These are phyloP conservation scores for Agrypnia vestita DNA, from an alignment of 1,140 invertebrate species.

Conservation along the genomic window DNA sequence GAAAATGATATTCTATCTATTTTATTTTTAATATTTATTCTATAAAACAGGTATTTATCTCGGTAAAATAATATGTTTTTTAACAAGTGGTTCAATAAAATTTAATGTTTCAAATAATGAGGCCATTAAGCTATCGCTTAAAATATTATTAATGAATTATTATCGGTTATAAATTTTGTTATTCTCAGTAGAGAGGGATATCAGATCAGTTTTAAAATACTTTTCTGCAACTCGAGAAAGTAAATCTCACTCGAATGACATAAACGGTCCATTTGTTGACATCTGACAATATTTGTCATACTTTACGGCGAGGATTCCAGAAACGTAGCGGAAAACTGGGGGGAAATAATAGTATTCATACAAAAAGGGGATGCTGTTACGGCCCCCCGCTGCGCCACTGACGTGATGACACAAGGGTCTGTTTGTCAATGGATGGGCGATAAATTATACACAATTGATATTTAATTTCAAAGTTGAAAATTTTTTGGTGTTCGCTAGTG, in stretches of 20 bases:
- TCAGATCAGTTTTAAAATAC: no score
- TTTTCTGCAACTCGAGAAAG: no score
- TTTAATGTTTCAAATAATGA: no score
- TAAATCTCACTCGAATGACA: conserved; percentile 8
- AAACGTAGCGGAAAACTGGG: conserved; percentile 13
- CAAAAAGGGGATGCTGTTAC: not conserved
- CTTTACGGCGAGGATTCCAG: conserved; percentile 10
- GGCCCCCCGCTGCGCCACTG: conserved; percentile 13
- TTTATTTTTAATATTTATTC: no score
- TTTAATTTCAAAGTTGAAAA: no score
- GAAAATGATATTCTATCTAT: no score
- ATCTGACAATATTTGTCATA: conserved; percentile 35
- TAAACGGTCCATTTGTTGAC: conserved; percentile 7
- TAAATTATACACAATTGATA: not conserved
- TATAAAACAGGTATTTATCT: no score
- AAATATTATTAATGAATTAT: not conserved
- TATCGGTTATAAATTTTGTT: not conserved
- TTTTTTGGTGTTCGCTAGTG: no score
- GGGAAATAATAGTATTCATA: conserved; percentile 28
- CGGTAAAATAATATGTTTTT: no score
- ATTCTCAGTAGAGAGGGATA: not conserved
- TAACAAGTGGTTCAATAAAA: no score
- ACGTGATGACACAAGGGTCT: conserved; percentile 5
- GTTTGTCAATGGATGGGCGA: not conserved
- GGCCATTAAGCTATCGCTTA: no score